Percentiles rank a stretch among this genome's conserved stretches.
Conservation (phyloP, 2,113 vertebrate species). For the Petromus typicus region DNA sequence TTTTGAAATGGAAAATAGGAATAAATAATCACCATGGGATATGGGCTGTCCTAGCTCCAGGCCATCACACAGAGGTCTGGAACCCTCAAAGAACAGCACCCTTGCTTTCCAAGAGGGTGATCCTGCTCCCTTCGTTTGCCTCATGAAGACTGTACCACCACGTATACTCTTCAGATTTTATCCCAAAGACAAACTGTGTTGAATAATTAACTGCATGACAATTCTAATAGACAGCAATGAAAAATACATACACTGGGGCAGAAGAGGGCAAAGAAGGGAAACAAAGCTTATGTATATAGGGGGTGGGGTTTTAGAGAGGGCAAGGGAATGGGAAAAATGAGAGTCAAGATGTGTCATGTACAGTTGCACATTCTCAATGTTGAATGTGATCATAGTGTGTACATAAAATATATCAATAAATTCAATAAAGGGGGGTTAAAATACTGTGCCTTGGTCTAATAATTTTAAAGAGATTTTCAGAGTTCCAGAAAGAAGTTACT, state of each 20-base stretch:
- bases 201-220: not conserved
- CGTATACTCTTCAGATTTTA: not conserved
- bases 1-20: constrained; percentile 52
- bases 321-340: too few relatives aligned
- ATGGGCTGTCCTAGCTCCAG: not conserved
- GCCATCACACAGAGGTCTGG: not conserved
- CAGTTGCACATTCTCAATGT: too few relatives aligned
- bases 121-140: not conserved
- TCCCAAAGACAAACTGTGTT: not conserved
- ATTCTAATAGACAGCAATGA: not conserved
- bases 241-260: not conserved
- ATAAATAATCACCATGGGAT: not conserved
- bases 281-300: too few relatives aligned
- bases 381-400: too few relatives aligned
- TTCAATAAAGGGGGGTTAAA: not conserved
- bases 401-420: too few relatives aligned
- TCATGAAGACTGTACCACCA: not conserved
- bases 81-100: not conserved
- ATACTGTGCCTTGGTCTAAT: not conserved
- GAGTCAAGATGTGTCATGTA: too few relatives aligned
- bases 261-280: too few relatives aligned
- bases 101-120: not conserved
- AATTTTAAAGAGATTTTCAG: not conserved
- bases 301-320: too few relatives aligned
- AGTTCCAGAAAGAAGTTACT: not conserved